phyloP scores from a whole-genome alignment of 2,888 invertebrate species.

The Scaptomyza reducta region DNA sequence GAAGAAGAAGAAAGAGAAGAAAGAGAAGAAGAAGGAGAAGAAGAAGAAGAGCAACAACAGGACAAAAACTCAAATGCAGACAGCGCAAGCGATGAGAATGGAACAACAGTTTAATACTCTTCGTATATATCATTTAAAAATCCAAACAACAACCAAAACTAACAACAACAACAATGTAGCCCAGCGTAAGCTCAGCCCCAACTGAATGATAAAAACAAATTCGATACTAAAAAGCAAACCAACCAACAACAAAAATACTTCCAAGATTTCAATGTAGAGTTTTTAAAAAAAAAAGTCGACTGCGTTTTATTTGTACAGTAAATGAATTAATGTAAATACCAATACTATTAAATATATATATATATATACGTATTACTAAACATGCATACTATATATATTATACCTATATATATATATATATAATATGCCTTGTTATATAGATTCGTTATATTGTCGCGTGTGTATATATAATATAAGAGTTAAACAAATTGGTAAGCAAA shows the following conservation, averaged over 20 bases:
- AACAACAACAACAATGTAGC: constrained; percentile 19
- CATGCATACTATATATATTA: constrained; percentile 26
- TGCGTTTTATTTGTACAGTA: constrained; percentile 50
- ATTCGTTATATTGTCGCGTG: constrained; percentile 45
- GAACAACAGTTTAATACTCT: constrained; percentile 37
- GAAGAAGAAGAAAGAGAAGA: background rate
- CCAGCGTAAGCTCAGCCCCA: constrained; percentile 30
- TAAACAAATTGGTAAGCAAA: constrained; percentile 1
- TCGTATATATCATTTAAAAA: constrained; percentile 20
- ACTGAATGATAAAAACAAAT: constrained; percentile 14
- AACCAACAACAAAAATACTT: constrained; percentile 54
- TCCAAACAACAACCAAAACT: background rate
- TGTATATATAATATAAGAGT: constrained; percentile 33
- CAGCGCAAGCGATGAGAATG: constrained; percentile 14
- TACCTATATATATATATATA: background rate
- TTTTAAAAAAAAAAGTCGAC: constrained; percentile 62
- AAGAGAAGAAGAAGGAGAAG: constrained; percentile 1
- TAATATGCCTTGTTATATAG: constrained; percentile 9
- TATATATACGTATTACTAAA: background rate
- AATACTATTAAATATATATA: background rate
- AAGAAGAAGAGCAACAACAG: constrained; percentile 28
- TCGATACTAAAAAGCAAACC: constrained; percentile 1
- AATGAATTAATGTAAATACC: constrained; percentile 43
- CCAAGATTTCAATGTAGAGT: constrained; percentile 67
- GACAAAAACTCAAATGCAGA: constrained; percentile 5